Percentiles rank a stretch among this genome's conserved stretches.
Conservation (phyloP, 2,113 vertebrate species). For the Pedionomus torquatus region DNA sequence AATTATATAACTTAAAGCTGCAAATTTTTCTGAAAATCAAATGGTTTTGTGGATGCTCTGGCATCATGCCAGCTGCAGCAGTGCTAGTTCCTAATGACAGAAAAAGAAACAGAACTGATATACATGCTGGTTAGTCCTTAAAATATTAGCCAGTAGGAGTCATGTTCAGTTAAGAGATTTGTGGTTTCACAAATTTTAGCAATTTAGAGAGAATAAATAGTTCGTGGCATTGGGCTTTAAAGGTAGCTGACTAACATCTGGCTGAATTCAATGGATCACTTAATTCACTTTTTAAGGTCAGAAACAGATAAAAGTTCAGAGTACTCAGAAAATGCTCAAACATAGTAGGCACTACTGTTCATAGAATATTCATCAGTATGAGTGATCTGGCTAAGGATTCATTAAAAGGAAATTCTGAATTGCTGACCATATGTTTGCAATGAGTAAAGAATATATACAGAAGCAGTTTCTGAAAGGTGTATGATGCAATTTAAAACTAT, state of each 20-base stretch:
- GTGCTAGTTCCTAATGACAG: background rate
- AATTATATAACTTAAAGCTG: background rate
- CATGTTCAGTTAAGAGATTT: background rate
- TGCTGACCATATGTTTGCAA: background rate
- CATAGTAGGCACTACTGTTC: background rate
- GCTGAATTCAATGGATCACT: background rate
- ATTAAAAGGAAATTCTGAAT: conserved; percentile 11
- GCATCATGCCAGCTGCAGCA: background rate
- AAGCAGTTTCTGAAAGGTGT: background rate
- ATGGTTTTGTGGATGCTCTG: background rate
- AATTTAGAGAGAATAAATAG: background rate
- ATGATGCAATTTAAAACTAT: background rate
- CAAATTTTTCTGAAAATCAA: background rate
- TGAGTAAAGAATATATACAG: background rate
- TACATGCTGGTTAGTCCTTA: background rate
- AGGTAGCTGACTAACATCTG: background rate
- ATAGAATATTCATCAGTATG: background rate
- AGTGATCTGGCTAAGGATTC: background rate
- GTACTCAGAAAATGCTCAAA: background rate
- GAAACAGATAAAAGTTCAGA: background rate
- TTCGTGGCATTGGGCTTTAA: background rate
- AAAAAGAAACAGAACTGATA: background rate
- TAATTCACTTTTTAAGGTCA: background rate
- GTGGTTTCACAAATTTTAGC: background rate
- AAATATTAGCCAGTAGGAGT: background rate